phyloP scores from a whole-genome alignment of 2,113 vertebrate genomes.

The Oceanites oceanicus region DNA sequence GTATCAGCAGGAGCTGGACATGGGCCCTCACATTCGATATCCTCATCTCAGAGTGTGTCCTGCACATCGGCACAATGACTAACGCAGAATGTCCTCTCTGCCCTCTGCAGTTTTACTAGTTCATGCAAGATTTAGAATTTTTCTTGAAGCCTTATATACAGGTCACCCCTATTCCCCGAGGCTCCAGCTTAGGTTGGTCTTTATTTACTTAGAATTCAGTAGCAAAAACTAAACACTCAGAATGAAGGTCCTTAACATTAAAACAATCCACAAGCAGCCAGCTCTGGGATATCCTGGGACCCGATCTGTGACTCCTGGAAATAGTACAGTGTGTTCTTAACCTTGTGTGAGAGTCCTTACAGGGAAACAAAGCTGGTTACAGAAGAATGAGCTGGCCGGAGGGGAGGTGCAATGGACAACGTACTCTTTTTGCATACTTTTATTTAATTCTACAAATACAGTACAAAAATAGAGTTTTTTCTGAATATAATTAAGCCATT shows the following conservation, averaged over 20 bases:
- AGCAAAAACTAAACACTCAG: not conserved
- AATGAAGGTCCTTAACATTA: not conserved
- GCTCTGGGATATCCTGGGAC: not conserved
- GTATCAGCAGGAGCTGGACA: not conserved
- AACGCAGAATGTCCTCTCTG: not conserved
- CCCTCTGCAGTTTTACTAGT: not conserved
- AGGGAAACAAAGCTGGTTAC: not conserved
- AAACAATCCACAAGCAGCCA: not conserved
- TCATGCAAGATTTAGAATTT: not conserved
- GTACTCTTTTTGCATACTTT: not conserved
- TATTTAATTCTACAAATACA: constrained; percentile 31
- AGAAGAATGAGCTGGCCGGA: not conserved
- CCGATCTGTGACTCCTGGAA: not conserved
- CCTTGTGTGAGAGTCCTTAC: not conserved
- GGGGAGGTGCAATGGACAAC: not conserved
- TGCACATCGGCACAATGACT: fast-evolving
- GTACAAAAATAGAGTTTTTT: constrained; percentile 63
- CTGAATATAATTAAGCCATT: not conserved
- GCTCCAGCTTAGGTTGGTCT: not conserved
- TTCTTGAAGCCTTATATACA: not conserved
- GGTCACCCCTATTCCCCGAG: fast-evolving
- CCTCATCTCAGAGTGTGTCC: not conserved
- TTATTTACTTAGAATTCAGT: not conserved
- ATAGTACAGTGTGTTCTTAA: not conserved
- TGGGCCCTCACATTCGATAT: fast-evolving